phyloP scores from a whole-genome alignment of 2,888 invertebrate genomes.

The Dendrolimus pini region DNA sequence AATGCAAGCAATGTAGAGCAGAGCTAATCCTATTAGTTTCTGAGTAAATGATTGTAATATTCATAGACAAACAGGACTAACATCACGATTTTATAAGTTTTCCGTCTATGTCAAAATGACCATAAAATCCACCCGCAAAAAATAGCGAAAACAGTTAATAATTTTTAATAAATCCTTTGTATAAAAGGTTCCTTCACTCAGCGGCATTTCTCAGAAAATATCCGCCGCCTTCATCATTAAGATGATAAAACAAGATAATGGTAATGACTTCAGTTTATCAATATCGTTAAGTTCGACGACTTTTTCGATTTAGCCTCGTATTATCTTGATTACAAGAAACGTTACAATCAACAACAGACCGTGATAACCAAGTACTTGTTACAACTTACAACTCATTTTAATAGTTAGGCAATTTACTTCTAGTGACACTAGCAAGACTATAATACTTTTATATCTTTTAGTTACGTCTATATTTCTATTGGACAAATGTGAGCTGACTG shows the following conservation, averaged over 20 bases:
- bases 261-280: slow-evolving; percentile 49
- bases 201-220: slow-evolving; percentile 34
- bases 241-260: slow-evolving; percentile 51
- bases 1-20: too few relatives aligned
- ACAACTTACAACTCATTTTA: too few relatives aligned
- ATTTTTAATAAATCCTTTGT: slow-evolving; percentile 14
- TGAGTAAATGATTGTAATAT: too few relatives aligned
- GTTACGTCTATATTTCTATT: too few relatives aligned
- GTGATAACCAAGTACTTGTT: neutral
- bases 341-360: slow-evolving; percentile 14
- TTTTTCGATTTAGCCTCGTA: slow-evolving; percentile 24
- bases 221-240: slow-evolving; percentile 38
- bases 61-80: too few relatives aligned
- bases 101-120: too few relatives aligned
- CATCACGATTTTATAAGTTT: too few relatives aligned
- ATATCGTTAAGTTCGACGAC: slow-evolving; percentile 42
- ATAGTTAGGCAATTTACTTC: too few relatives aligned
- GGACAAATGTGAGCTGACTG: too few relatives aligned
- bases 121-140: neutral
- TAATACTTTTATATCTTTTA: too few relatives aligned
- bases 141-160: slow-evolving; percentile 12
- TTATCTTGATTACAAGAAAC: slow-evolving; percentile 37
- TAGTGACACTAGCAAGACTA: too few relatives aligned
- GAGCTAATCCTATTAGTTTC: too few relatives aligned
- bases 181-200: neutral